phyloP scores from a whole-genome alignment of 2,888 invertebrate genomes.

The Lottia scabra region DNA sequence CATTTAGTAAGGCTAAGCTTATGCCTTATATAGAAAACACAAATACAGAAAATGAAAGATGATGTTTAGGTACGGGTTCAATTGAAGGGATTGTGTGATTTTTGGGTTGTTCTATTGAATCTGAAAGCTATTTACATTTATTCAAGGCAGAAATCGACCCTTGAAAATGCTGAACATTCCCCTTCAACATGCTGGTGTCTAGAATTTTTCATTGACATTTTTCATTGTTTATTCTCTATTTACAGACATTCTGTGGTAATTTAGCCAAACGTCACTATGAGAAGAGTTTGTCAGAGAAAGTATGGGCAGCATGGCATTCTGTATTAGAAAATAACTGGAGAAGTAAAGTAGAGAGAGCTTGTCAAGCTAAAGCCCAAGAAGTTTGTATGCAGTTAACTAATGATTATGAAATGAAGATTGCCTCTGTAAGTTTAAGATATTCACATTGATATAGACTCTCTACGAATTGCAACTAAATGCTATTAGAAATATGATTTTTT shows the following conservation, averaged over 20 bases:
- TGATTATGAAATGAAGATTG: slow-evolving; percentile 62
- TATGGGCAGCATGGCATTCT: slow-evolving; percentile 62
- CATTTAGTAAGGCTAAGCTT: too few relatives aligned
- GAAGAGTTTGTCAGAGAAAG: slow-evolving; percentile 46
- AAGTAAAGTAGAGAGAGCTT: slow-evolving; percentile 62
- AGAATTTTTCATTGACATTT: not conserved
- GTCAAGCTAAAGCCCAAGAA: slow-evolving; percentile 67
- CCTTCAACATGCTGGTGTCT: not conserved
- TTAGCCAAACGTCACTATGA: slow-evolving; percentile 59
- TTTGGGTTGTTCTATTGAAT: too few relatives aligned
- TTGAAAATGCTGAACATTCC: too few relatives aligned
- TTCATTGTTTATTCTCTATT: not conserved
- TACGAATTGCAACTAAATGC: too few relatives aligned
- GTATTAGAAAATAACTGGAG: slow-evolving; percentile 61
- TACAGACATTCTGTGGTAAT: slow-evolving; percentile 58
- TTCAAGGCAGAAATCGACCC: too few relatives aligned
- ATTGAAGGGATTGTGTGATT: too few relatives aligned
- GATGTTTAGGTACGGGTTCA: too few relatives aligned
- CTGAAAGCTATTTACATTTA: too few relatives aligned
- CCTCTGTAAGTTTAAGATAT: slow-evolving; percentile 44
- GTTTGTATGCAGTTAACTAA: slow-evolving; percentile 63
- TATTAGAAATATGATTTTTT: too few relatives aligned
- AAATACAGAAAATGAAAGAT: too few relatives aligned
- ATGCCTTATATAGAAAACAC: too few relatives aligned
- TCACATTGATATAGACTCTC: too few relatives aligned